Base-by-base conservation (phyloP, 64 coral and sea anemone genomes). In the Porites lutea region DNA sequence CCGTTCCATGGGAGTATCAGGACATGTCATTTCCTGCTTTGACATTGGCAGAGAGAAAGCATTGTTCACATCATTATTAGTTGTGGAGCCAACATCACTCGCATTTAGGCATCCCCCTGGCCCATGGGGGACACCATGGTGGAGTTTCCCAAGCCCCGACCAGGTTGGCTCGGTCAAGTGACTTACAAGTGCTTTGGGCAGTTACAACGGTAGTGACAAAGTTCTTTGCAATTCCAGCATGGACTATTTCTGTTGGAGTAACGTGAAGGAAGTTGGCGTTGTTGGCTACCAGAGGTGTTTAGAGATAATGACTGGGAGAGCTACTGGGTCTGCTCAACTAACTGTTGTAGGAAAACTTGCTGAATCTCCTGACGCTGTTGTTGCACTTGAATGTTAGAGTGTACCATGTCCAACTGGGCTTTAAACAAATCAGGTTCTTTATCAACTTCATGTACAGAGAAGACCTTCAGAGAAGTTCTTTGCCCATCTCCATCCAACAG, bases 171-270 rank as follows among this genome's bases (percentile, higher is more conserved):
- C 55, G 10, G 3, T 70, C 49, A 86, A 3, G 49, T 52, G 83
- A 69, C 50, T 67, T 65, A n/a, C n/a, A n/a, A n/a, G 48, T 2
- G 65, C 27, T 6, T 6, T 86, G 83, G 83, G 83, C 83, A 86
- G 49, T 71, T 65, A 22, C 65, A 16, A 65, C 65, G 46, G 83
- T 69, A 49, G 53, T 72, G 83, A 18, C 65, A 45, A 72, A 87
- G 54, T 52, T 71, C 84, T 27, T 71, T 71, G 66, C 83, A 71
- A 86, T 86, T 14, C 65, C 83, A 86, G 65, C 67, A 86, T 21
- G 13, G 47, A 52, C 43, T 67, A 55, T 71, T 5, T 57, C 20
- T 14, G 21, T 44, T 65, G 13, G 46, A 52, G 53, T 72, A 69
- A 23, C 65, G 60, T 86, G 64, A n/a, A 20, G 59, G 5, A 11